Percentiles rank a stretch among this genome's conserved stretches.
Evolutionary conservation across 2,888 invertebrate genomes (phyloP).

Genomic region (Dynastes maya): DNA sequence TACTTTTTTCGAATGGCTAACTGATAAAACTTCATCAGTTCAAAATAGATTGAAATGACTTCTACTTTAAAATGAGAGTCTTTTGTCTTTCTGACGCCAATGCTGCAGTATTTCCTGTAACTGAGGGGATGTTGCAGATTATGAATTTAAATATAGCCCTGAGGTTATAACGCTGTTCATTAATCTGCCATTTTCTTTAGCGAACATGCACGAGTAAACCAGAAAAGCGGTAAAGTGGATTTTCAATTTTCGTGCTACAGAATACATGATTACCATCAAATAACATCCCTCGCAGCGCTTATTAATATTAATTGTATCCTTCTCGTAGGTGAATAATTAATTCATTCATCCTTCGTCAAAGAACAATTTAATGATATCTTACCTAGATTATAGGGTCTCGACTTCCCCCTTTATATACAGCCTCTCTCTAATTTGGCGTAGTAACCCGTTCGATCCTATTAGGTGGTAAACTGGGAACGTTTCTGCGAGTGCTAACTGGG

Average conservation of each 20-base stretch:
- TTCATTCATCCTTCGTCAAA: conserved; percentile 27
- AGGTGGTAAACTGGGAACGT: conserved; percentile 26
- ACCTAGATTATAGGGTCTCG: conserved; percentile 33
- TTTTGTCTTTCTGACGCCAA: no score
- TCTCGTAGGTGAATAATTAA: conserved; percentile 29
- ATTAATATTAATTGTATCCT: conserved; percentile 33
- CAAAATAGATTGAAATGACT: no score
- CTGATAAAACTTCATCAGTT: no score
- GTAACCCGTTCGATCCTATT: conserved; percentile 37
- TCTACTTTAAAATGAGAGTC: no score
- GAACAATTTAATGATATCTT: conserved; percentile 38
- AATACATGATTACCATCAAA: conserved; percentile 15
- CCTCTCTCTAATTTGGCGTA: conserved; percentile 37
- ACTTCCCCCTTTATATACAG: conserved; percentile 7
- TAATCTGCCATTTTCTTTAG: no score
- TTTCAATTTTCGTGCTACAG: not conserved
- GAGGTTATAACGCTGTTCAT: no score
- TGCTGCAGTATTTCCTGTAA: no score
- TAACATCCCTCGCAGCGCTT: conserved; percentile 40
- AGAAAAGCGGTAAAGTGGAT: not conserved
- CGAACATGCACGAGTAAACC: no score
- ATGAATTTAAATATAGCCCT: no score
- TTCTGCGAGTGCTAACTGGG: conserved; percentile 31
- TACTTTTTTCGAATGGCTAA: no score
- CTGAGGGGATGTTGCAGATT: no score